Base-by-base conservation (phyloP, 2,797 vertebrate species). In the Scleropages formosus region DNA sequence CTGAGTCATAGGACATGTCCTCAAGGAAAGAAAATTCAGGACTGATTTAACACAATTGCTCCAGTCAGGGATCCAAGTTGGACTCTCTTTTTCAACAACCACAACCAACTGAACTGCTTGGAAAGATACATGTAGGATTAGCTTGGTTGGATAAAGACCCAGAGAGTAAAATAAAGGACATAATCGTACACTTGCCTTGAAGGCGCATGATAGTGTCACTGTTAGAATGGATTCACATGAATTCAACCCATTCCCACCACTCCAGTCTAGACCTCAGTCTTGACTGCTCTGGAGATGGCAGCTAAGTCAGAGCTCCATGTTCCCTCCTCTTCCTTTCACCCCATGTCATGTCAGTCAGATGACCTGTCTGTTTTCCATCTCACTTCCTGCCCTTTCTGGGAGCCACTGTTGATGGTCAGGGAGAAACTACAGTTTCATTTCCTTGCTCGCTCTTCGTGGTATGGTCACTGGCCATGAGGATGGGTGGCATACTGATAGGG, bases 371-470 rank as follows among this genome's bases (percentile, higher is more conserved):
- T 22, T 47, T 49, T 49, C 44, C 65, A n/a, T 53, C 49, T 12
- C 7, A 16, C 53, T 73, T 77, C 71, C 70, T 77, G 13, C 8
- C 39, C 10, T 11, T 27, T 47, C 22, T 47, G 16, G 11, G 24
- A 22, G 15, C 53, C 31, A 13, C 70, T 58, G 69, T 22, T 49
- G 31, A 22, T 1, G 22, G 53, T 0, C 8, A 9, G 22, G 51
- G 24, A 47, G 70, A 76, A 77, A 60, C 13, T 15, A 22, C 71
- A 11, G 4, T 73, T 70, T 73, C 76, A 67, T 61, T 73, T 73
- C 76, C 69, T 39, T 66, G 18, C 15, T 15, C 4, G n/a, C n/a
- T 65, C 49, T 58, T 8, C 66, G 24, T 24, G 16, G 12, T 26
- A 12, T 16, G n/a, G 47, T 20, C 44, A 11, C 47, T 31, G 53